phyloP scores from a whole-genome alignment of 2,113 vertebrate genomes.

The Scomber scombrus region DNA sequence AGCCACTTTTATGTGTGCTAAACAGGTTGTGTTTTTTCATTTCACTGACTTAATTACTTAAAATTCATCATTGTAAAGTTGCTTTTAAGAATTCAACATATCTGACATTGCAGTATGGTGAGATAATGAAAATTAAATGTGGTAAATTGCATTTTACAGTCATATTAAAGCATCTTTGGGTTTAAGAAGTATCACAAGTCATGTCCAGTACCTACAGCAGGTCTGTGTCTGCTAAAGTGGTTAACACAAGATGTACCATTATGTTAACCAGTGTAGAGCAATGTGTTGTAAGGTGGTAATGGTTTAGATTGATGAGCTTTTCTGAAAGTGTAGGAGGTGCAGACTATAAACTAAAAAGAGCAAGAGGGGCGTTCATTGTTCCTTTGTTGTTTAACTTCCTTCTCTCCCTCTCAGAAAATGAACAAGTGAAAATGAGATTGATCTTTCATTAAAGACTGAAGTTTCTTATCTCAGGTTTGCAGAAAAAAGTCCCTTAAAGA shows the following conservation, averaged over 20 bases:
- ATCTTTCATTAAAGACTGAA: constrained; percentile 77
- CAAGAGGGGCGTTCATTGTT: constrained; percentile 17
- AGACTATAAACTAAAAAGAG: constrained; percentile 45
- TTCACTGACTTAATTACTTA: background rate
- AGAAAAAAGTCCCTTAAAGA: constrained; percentile 87
- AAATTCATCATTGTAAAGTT: background rate
- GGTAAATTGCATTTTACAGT: background rate
- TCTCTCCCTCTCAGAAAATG: constrained; percentile 30
- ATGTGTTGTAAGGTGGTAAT: constrained; percentile 9
- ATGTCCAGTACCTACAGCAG: background rate
- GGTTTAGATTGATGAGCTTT: constrained; percentile 40
- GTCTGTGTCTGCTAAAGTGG: background rate
- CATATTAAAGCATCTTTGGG: background rate
- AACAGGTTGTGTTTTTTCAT: background rate
- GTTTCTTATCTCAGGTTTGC: constrained; percentile 86
- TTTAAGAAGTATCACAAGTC: background rate
- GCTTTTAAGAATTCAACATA: background rate
- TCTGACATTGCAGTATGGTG: background rate
- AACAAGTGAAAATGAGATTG: constrained; percentile 54
- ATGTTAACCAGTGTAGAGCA: constrained; percentile 3
- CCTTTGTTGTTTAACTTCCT: constrained; percentile 35
- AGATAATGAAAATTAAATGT: background rate
- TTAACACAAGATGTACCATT: background rate
- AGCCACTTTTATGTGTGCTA: no score
- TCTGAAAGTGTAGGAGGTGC: constrained; percentile 55